Evolutionary conservation across 2,888 invertebrate genomes (phyloP), one percentile per base, ranked within the genome.

Genomic region (Germaria angustata): DNA sequence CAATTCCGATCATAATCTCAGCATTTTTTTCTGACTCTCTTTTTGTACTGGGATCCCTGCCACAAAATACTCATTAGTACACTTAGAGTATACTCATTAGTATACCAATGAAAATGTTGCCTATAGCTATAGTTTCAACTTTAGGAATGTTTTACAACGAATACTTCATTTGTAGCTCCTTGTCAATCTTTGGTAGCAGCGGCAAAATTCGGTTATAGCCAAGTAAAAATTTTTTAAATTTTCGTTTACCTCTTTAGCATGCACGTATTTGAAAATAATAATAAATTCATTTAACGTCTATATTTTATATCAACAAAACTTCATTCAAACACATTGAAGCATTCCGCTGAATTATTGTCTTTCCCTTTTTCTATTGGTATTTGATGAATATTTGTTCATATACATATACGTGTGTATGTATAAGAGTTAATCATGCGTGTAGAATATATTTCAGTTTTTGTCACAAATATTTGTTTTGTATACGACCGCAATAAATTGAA

Each of bases 211-310:
- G 51, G n/a, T 34, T 20, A 17, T 4, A 22, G 17, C 8, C 24
- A 7, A 11, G 13, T 9, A 61, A 0, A 2, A 49, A 61, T 39
- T 69, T 20, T 7, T 8, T 66, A 24, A 5, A 24, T 13, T 36
- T 36, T 20, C 20, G 24, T 66, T 57, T 76, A 44, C 71, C 72
- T 85, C 87, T 87, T 88, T 87, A 86, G 87, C 87, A 86, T 86
- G 86, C 87, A 88, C 88, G 88, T 88, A 84, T 84, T 85, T 86
- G 83, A 80, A 80, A 86, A 85, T 76, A 86, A 86, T 86, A 81
- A 81, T 87, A 86, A 86, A 86, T 87, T 87, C 85, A 84, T 79
- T 80, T 76, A 80, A 79, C 85, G 84, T 85, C 80, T 44, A 75
- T 78, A 79, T 81, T 68, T 39, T 49, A 34, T 46, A 13, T 28